Base-by-base conservation (phyloP, 2,113 vertebrate genomes). In the Cygnus buccinator region DNA sequence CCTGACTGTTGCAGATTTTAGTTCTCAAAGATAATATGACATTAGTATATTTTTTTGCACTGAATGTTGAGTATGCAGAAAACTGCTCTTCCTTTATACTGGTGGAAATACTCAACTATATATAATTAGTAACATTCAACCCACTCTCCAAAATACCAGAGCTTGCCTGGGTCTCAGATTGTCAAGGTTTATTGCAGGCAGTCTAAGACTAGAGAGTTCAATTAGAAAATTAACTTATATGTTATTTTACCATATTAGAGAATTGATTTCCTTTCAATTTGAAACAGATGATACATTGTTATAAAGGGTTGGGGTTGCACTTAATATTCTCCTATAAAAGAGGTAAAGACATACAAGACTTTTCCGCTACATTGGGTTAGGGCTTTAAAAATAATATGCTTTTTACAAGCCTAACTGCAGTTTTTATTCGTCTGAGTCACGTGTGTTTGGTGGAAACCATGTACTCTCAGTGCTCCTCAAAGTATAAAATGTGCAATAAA, bases 231-330 rank as follows among this genome's bases (percentile, higher is more conserved):
- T 92, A 92, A 95, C 91, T 96, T 85, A 26, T 37, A 95, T 96
- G 94, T 97, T 97, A 94, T 97, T 97, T 95, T 92, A 97, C 97
- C 89, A 73, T 97, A 98, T 98, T 97, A 97, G 52, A 98, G 96
- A 96, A 82, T 92, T 98, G 97, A 98, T 97, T 98, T 96, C 50
- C 93, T 97, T 97, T 97, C 98, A 98, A 97, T 95, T 91, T 97
- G 92, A 97, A 97, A 97, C 97, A 97, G 97, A 98, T 97, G 97
- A 95, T 91, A 87, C 89, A 95, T 97, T 98, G 97, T 98, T 98
- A 93, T 93, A 96, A 90, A 89, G 82, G 58, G 48, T 78, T 97
- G 95, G 97, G 91, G 84, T 97, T 97, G 73, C 88, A 90, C 96
- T 98, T 98, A 97, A 97, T 97, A 97, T 97, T 96, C 20, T 84